Conservation (phyloP, 2,888 invertebrate genomes). For the Amblyjoppa proteus region DNA sequence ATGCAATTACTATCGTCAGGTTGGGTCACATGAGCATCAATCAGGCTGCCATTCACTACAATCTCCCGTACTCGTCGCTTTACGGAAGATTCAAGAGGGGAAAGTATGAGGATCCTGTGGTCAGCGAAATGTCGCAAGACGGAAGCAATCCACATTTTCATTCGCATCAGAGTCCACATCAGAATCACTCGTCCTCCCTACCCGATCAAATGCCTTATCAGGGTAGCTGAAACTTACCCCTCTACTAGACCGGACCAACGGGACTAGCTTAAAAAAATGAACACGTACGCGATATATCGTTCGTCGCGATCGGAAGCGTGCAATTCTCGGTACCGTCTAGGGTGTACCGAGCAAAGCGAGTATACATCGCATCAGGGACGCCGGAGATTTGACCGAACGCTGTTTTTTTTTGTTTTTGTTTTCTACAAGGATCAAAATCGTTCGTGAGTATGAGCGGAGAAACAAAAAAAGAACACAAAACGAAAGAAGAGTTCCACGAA, state of each 20-base stretch:
- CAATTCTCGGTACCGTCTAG: slow-evolving; percentile 5
- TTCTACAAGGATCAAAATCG: slow-evolving; percentile 24
- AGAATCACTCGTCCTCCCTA: slow-evolving; percentile 83
- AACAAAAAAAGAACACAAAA: slow-evolving; percentile 32
- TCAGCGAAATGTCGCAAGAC: slow-evolving; percentile 83
- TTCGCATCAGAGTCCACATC: slow-evolving; percentile 83
- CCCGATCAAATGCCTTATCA: slow-evolving; percentile 85
- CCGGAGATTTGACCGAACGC: slow-evolving; percentile 35
- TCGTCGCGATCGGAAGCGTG: slow-evolving; percentile 13
- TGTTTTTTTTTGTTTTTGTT: slow-evolving; percentile 11
- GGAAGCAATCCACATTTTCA: slow-evolving; percentile 83
- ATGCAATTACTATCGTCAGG: slow-evolving; percentile 84
- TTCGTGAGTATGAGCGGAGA: slow-evolving; percentile 57
- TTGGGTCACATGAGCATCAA: slow-evolving; percentile 97
- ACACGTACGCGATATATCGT: slow-evolving; percentile 33
- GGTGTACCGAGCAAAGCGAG: slow-evolving; percentile 18
- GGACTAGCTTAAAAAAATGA: slow-evolving; percentile 58
- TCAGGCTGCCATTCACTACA: slow-evolving; percentile 96
- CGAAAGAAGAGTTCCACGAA: slow-evolving; percentile 44
- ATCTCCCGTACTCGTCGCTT: slow-evolving; percentile 95
- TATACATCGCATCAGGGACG: slow-evolving; percentile 26
- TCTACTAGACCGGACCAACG: slow-evolving; percentile 79
- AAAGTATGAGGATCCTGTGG: slow-evolving; percentile 89
- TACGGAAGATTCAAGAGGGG: slow-evolving; percentile 96
- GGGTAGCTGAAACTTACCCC: slow-evolving; percentile 85